A percentile compares a stretch with the other conserved stretches of the same genome.
Conservation (phyloP, 2,797 vertebrate genomes). For the Arnoldichthys spilopterus region DNA sequence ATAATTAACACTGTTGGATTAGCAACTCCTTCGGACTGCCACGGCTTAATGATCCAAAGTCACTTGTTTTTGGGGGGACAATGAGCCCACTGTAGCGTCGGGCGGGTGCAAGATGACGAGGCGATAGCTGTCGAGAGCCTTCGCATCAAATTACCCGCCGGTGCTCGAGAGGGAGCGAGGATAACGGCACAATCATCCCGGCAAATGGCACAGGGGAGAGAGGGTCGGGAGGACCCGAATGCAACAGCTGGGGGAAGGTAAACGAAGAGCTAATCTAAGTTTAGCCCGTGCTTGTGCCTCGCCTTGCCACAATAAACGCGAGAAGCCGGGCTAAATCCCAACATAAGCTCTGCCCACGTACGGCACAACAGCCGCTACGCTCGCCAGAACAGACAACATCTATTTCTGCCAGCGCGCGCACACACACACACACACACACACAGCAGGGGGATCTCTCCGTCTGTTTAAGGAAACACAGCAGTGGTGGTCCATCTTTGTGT, state of each 20-base stretch:
- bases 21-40: neutral
- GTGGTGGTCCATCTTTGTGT: neutral
- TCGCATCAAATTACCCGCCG: conserved; percentile 39
- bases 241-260: conserved; percentile 26
- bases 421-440: conserved; percentile 5
- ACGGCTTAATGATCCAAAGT: conserved; percentile 11
- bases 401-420: conserved; percentile 59
- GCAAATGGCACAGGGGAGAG: neutral
- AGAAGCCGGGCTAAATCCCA: conserved; percentile 72
- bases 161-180: conserved; percentile 50
- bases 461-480: conserved; percentile 15
- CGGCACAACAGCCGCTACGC: conserved; percentile 45
- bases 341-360: conserved; percentile 74
- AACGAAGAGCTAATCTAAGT: conserved; percentile 74
- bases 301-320: conserved; percentile 72
- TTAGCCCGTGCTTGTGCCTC: conserved; percentile 65
- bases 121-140: conserved; percentile 50
- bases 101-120: conserved; percentile 35
- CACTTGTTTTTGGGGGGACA: conserved; percentile 8
- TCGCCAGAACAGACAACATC: conserved; percentile 56
- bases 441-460: neutral
- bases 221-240: neutral
- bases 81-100: neutral
- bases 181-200: conserved; percentile 13
- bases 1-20: neutral